Evolutionary conservation across 2,797 vertebrate genomes (phyloP).

Genomic region (Ibycter americanus): DNA sequence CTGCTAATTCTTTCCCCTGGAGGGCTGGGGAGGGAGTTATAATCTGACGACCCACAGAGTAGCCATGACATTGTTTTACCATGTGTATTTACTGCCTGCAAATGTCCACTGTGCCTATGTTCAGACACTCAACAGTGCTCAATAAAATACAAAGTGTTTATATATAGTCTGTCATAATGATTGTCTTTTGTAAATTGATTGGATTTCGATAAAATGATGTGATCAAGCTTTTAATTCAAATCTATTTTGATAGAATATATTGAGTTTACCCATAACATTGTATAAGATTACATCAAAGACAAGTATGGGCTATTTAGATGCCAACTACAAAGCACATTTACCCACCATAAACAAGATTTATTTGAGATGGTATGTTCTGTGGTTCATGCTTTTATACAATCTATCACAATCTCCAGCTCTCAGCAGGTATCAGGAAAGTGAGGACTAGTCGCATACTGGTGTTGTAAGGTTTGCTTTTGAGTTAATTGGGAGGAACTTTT

Average conservation of each 20-base stretch:
- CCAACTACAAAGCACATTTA: conserved; percentile 4
- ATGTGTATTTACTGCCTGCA: conserved; percentile 31
- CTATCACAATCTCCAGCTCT: not conserved
- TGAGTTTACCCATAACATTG: not conserved
- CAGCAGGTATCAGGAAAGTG: not conserved
- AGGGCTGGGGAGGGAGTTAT: not conserved
- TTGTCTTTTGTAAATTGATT: not conserved
- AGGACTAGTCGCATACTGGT: not conserved
- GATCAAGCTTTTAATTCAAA: conserved; percentile 1
- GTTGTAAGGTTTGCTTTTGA: not conserved
- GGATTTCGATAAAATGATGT: not conserved
- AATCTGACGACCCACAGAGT: conserved; percentile 2
- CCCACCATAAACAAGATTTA: conserved; percentile 7
- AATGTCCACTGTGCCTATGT: not conserved
- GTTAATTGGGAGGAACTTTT: not conserved
- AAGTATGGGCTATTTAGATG: not conserved
- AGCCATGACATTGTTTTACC: not conserved
- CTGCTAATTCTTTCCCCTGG: conserved; percentile 24
- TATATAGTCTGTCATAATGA: not conserved
- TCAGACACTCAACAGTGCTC: not conserved
- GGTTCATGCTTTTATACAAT: not conserved
- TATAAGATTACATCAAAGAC: not conserved
- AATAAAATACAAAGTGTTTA: not conserved
- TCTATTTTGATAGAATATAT: not conserved
- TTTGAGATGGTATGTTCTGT: not conserved